Evolutionary conservation across 2,797 vertebrate genomes (phyloP).

Genomic region (Danio kyathit): DNA sequence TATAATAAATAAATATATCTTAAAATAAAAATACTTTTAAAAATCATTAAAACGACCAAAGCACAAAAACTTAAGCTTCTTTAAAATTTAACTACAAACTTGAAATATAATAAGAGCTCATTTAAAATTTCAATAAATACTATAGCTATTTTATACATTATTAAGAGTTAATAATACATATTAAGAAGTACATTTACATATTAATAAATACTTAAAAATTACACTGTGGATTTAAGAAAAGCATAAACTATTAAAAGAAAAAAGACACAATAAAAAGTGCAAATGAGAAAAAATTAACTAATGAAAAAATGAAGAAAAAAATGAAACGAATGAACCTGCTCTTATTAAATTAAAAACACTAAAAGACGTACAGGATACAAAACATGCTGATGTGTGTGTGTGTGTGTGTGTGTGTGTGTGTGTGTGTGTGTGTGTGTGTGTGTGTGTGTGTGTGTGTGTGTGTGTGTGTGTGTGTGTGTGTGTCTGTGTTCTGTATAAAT

Average conservation of each 20-base stretch:
- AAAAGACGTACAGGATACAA: too few species aligned
- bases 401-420: background rate
- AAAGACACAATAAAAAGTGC: background rate
- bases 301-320: background rate
- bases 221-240: too few species aligned
- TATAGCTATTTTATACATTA: too few species aligned
- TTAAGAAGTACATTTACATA: too few species aligned
- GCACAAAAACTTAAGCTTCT: background rate
- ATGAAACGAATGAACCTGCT: background rate
- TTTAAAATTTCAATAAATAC: background rate
- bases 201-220: too few species aligned
- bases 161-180: too few species aligned
- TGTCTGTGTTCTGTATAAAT: background rate
- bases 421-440: background rate
- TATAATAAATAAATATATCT: background rate
- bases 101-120: background rate
- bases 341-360: background rate
- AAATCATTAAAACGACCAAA: background rate
- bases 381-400: too few species aligned
- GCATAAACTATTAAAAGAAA: background rate
- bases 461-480: too few species aligned
- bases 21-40: background rate
- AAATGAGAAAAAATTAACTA: background rate
- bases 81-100: too few species aligned
- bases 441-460: background rate